phyloP scores from a whole-genome alignment of 2,113 vertebrate genomes.

The Marcusenius ussheri region DNA sequence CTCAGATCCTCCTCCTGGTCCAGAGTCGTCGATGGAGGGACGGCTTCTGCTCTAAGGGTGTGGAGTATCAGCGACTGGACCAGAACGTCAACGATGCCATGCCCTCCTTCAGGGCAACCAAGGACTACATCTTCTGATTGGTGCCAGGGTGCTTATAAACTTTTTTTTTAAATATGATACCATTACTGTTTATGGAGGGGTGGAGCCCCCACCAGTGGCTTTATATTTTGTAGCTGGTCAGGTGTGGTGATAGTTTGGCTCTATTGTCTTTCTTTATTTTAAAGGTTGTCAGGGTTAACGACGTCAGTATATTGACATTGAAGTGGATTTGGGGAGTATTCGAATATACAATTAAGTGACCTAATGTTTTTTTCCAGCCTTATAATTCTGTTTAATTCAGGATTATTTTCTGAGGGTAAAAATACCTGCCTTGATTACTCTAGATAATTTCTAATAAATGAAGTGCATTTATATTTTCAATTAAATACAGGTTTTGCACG shows the following conservation, averaged over 20 bases:
- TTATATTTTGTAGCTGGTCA: neutral
- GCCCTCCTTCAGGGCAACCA: conserved; percentile 93
- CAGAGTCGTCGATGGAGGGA: conserved; percentile 90
- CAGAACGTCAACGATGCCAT: conserved; percentile 92
- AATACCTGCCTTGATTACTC: neutral
- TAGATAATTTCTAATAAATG: conserved; percentile 4
- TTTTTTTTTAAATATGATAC: neutral
- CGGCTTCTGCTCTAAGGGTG: conserved; percentile 77
- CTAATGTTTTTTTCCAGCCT: conserved; percentile 25
- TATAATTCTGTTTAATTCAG: conserved; percentile 18
- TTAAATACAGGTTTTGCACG: neutral
- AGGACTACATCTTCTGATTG: conserved; percentile 85
- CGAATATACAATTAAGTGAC: neutral
- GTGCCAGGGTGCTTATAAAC: neutral
- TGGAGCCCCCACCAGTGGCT: neutral
- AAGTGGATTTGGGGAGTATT: neutral
- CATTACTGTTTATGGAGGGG: neutral
- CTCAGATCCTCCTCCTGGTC: conserved; percentile 54
- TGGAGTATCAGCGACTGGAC: conserved; percentile 86
- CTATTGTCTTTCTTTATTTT: neutral
- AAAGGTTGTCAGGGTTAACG: neutral
- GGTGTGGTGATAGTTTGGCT: neutral
- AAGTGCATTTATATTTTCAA: neutral
- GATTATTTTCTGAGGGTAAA: neutral
- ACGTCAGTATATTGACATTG: neutral